Evolutionary conservation across 2,113 vertebrate species (phyloP).

Genomic region (Corvus cornix): DNA sequence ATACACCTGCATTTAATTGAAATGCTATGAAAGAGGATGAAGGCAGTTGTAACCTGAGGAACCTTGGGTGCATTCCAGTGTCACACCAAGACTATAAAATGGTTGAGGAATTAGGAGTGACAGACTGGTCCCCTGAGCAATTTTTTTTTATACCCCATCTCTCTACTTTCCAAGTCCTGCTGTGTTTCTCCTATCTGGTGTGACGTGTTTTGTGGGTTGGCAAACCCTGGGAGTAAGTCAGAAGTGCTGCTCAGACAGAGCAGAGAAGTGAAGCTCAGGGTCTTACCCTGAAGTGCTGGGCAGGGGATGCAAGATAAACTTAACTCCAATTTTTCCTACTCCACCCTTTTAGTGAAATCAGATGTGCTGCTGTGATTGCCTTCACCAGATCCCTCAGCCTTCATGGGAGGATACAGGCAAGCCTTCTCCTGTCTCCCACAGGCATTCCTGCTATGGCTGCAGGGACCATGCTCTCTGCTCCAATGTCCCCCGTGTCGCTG

Average conservation of each 20-base stretch:
- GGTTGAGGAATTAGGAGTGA: background rate
- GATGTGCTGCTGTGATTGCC: background rate
- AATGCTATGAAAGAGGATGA: background rate
- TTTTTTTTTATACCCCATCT: background rate
- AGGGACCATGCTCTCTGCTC: background rate
- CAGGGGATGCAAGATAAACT: background rate
- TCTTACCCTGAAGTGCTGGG: background rate
- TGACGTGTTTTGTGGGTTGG: background rate
- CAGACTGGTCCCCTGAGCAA: background rate
- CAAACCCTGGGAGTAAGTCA: background rate
- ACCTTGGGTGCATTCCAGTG: background rate
- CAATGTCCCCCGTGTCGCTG: accelerated
- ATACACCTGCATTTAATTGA: background rate
- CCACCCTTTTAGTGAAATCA: background rate
- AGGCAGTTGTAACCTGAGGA: background rate
- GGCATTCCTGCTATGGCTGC: background rate
- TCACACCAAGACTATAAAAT: background rate
- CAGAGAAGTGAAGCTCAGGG: background rate
- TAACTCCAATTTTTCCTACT: background rate
- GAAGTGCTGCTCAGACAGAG: background rate
- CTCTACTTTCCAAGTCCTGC: background rate
- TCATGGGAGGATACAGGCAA: accelerated
- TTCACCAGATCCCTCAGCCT: background rate
- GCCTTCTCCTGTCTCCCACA: background rate
- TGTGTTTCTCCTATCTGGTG: background rate